Evolutionary conservation across 1,140 invertebrate species (phyloP), one percentile per base, ranked within the genome.

Genomic region (Mesaphorura yosii): DNA sequence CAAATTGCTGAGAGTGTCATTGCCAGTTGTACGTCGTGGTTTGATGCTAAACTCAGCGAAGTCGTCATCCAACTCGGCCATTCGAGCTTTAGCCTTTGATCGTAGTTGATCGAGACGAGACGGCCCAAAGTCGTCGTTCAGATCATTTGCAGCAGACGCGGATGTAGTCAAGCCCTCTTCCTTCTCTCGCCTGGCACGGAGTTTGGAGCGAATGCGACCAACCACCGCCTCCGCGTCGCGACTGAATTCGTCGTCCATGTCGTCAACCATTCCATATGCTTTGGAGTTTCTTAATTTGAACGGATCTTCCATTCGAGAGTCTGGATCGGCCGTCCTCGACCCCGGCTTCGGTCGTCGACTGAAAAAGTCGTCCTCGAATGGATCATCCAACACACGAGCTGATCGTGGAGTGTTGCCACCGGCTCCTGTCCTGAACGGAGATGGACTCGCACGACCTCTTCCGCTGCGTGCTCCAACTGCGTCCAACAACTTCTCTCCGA

Each of bases 201-300:
- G 14, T 29, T 55, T 39, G 12, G 50, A 17, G 10, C 58, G 54
- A 37, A 60, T 54, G 38, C 44, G 41, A 4, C 54, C 39, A 10
- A 45, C 48, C 3, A 25, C 34, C n/a, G 20, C 44, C n/a, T 54
- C 55, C 3, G 50, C 38, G 19, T 59, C 58, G 0, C 28, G 25
- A 14, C 40, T 55, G 51, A 57, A 42, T 42, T 60, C 54, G 12
- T 60, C 51, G 23, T 53, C 53, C 47, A 60, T 45, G 0, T 56
- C 46, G 31, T 60, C 58, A 15, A 48, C 27, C 20, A 55, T 7
- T 39, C 53, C 23, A 29, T 20, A 17, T 17, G 31, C 19, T 25
- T 45, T 1, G 19, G 38, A 40, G 15, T 38, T 26, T 37, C 37
- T 29, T 4, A 26, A 31, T 39, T 57, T 57, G 48, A 60, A 51